These are phyloP conservation scores for Amphipyra tragopoginis DNA, from an alignment of 2,888 invertebrate species.

Conservation along the genomic window DNA sequence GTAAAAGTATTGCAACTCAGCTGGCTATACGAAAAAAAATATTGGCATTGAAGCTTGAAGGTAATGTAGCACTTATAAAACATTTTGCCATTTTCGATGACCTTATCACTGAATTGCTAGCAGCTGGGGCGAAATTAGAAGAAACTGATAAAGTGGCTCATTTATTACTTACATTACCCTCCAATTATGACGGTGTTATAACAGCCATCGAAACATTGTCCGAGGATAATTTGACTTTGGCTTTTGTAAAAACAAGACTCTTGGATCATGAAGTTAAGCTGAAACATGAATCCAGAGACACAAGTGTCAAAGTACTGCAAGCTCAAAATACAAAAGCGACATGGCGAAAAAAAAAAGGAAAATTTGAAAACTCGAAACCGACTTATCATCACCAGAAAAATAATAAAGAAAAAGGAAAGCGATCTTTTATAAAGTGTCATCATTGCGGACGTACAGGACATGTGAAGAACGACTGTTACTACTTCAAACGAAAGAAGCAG, in stretches of 20 bases:
- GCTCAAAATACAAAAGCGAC: neutral
- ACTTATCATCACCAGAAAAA: neutral
- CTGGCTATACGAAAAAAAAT: slow-evolving; percentile 51
- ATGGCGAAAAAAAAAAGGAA: slow-evolving; percentile 2
- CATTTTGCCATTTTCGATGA: slow-evolving; percentile 61
- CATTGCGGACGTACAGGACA: slow-evolving; percentile 66
- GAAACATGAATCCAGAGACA: slow-evolving; percentile 10
- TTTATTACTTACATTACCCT: slow-evolving; percentile 68
- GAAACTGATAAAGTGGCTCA: slow-evolving; percentile 70
- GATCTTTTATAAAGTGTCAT: slow-evolving; percentile 54
- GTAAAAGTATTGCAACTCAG: slow-evolving; percentile 55
- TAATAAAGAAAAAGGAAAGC: slow-evolving; percentile 2
- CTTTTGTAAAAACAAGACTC: slow-evolving; percentile 56
- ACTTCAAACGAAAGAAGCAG: slow-evolving; percentile 45
- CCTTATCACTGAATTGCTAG: slow-evolving; percentile 63
- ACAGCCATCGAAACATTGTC: slow-evolving; percentile 70
- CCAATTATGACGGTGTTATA: slow-evolving; percentile 62
- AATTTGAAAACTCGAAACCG: slow-evolving; percentile 1
- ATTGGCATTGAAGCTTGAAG: slow-evolving; percentile 43
- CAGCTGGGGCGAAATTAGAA: slow-evolving; percentile 67
- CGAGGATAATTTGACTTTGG: slow-evolving; percentile 65
- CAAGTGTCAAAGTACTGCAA: slow-evolving; percentile 5
- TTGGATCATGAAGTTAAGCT: slow-evolving; percentile 25
- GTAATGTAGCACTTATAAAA: slow-evolving; percentile 4
- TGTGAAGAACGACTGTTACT: slow-evolving; percentile 61